Evolutionary conservation across 2,797 vertebrate genomes (phyloP), one percentile per base, ranked within the genome.

Genomic region (Okamejei kenojei): DNA sequence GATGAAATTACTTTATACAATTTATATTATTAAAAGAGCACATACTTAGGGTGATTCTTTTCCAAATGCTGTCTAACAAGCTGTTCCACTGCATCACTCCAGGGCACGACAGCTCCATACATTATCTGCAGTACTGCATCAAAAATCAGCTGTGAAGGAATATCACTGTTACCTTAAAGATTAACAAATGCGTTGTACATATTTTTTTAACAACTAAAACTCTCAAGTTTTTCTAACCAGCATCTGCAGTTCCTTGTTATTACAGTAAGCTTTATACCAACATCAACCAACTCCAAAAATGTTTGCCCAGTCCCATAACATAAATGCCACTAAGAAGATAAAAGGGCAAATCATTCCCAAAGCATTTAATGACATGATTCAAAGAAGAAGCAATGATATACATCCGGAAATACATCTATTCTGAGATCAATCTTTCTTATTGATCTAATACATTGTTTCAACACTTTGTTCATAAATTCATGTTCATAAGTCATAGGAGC

Each of bases 101-200:
- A 99, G 0, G 99, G 98, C 15, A 99, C 97, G 90, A 98, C 96
- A 0, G 98, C 98, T 82, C 98, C 97, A 73, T 98, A 97, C 98
- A 98, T 99, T 71, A 99, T 97, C 95, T 98, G 97, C 81, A 99
- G 96, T 91, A 99, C 98, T 0, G 98, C 98, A 86, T 99, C 98
- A 93, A 99, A 98, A 95, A 97, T 97, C 95, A 99, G 95, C 99
- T 99, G 93, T 0, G 95, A 93, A 94, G 93, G 71, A 88, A 88
- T 35, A 68, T 88, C 63, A 86, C 54, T 54, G 0, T 88, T 88
- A 35, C n/a, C 84, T 65, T 17, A 65, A 68, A 10, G 58, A 68
- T 7, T 78, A 15, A 68, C 7, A 88, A 23, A 65, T 26, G 0
- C 4, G 54, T 13, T 63, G 54, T 61, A n/a, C 26, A 81, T 81